phyloP scores from a whole-genome alignment of 2,797 vertebrate species.

The Peromyscus attwateri region DNA sequence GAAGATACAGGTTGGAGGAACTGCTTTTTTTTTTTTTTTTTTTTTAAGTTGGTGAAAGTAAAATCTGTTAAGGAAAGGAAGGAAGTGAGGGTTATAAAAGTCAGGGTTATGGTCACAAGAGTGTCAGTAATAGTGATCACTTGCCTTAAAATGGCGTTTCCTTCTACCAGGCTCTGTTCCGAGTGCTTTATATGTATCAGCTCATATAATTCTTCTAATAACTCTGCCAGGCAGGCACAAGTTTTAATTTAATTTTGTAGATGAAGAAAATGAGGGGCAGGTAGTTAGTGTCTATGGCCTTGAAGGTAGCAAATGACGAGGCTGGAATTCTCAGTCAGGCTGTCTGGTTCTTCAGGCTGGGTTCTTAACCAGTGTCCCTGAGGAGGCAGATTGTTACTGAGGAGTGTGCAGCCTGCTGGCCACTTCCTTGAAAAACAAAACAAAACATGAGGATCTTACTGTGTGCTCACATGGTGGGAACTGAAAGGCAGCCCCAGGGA shows the following conservation, averaged over 20 bases:
- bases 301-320: not conserved
- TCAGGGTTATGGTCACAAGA: constrained; percentile 40
- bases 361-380: not conserved
- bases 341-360: not conserved
- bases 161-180: constrained; percentile 6
- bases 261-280: constrained; percentile 23
- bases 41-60: constrained; percentile 37
- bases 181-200: constrained; percentile 22
- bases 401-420: not conserved
- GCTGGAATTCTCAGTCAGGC: not conserved
- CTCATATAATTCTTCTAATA: not conserved
- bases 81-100: constrained; percentile 21
- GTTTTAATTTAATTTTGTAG: constrained; percentile 55
- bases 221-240: constrained; percentile 31
- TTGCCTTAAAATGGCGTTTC: not conserved
- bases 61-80: constrained; percentile 47
- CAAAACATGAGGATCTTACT: not conserved
- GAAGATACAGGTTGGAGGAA: not conserved
- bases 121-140: not conserved
- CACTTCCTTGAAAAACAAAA: constrained; percentile 36
- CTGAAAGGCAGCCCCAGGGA: not conserved
- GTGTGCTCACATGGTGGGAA: not conserved
- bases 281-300: not conserved
- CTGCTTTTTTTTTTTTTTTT: not conserved
- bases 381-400: not conserved